Evolutionary conservation across 1,140 invertebrate species (phyloP).

Genomic region (Drosophila tristis): DNA sequence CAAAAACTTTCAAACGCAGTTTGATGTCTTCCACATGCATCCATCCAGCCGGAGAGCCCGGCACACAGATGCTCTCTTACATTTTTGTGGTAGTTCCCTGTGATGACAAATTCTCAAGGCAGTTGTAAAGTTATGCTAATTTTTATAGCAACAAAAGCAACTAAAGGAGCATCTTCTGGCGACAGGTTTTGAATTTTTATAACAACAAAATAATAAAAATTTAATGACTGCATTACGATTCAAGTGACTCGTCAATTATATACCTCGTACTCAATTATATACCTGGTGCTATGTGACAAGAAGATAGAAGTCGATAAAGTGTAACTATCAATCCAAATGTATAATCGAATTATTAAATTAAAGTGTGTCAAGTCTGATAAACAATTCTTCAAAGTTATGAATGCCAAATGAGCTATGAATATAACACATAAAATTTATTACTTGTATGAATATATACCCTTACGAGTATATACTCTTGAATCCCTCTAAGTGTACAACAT

Average conservation of each 20-base stretch:
- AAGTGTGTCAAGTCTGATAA: too few relatives aligned
- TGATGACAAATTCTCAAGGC: conserved; percentile 55
- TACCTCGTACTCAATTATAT: conserved; percentile 1
- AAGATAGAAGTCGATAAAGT: too few relatives aligned
- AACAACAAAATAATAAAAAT: conserved; percentile 62
- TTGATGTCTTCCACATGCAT: conserved; percentile 51
- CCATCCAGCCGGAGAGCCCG: too few relatives aligned
- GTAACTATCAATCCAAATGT: too few relatives aligned
- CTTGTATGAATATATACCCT: too few relatives aligned
- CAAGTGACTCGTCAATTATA: conserved; percentile 45
- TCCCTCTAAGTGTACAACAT: conserved; percentile 36
- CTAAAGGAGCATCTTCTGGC: not conserved
- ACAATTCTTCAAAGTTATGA: too few relatives aligned
- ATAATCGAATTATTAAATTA: too few relatives aligned
- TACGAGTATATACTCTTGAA: too few relatives aligned
- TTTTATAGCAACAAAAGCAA: conserved; percentile 18
- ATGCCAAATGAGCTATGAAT: too few relatives aligned
- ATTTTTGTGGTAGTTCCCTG: conserved; percentile 34
- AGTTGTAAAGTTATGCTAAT: conserved; percentile 74
- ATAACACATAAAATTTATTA: too few relatives aligned
- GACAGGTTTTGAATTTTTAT: conserved; percentile 56
- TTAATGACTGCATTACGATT: conserved; percentile 64
- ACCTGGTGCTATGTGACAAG: not conserved
- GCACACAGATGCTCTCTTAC: conserved; percentile 25
- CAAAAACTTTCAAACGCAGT: conserved; percentile 53